These are phyloP conservation scores for Neosalanx taihuensis DNA, from an alignment of 2,797 vertebrate species.

Conservation along the genomic window DNA sequence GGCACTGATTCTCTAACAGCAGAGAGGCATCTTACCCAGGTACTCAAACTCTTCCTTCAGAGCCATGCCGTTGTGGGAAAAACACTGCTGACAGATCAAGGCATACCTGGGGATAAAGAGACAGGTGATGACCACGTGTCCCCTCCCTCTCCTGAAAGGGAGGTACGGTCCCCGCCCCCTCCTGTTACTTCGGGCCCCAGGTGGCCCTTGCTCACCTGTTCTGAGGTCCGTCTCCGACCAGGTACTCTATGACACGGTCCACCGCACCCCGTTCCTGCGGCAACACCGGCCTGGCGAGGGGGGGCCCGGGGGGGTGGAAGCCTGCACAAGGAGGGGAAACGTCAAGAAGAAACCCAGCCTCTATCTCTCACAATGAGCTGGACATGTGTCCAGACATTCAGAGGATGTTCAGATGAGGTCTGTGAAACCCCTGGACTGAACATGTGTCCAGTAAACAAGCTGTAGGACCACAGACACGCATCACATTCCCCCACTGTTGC, in stretches of 20 bases:
- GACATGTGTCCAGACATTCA: too few species aligned
- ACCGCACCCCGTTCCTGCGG: conserved; percentile 87
- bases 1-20: background rate
- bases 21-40: conserved; percentile 78
- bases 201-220: conserved; percentile 80
- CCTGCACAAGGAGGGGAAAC: conserved; percentile 61
- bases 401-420: too few species aligned
- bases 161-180: too few species aligned
- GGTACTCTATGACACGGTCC: conserved; percentile 92
- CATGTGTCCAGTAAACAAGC: too few species aligned
- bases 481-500: background rate
- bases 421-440: too few species aligned
- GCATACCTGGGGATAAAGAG: conserved; percentile 78
- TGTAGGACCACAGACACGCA: too few species aligned
- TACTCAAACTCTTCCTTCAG: conserved; percentile 98
- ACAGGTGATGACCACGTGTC: background rate
- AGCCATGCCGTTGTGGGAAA: conserved; percentile 98
- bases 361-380: too few species aligned
- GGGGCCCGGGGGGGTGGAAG: conserved; percentile 91
- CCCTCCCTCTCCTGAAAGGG: background rate
- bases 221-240: conserved; percentile 96
- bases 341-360: too few species aligned
- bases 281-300: conserved; percentile 88
- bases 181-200: too few species aligned
- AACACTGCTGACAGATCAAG: conserved; percentile 95